Base-by-base conservation (phyloP, 1,140 invertebrate genomes). In the Nasonia longicornis region DNA sequence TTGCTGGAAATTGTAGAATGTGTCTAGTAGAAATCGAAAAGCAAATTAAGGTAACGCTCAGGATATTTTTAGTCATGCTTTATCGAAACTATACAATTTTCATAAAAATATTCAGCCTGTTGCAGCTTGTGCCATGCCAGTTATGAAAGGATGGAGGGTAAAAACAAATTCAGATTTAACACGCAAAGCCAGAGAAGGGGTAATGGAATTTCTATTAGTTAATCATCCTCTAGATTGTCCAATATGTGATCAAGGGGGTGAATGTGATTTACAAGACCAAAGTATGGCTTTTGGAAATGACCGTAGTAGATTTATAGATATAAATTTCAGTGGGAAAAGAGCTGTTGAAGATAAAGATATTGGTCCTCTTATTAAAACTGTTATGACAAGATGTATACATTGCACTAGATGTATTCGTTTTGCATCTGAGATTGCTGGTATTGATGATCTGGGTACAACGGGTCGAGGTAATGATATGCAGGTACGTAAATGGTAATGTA, bases 331-430 rank as follows among this genome's bases (percentile, higher is more conserved):
- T 84, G 98, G 98, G 48, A 99, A 99, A 92, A 95, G 98, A 86
- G 98, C 98, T 86, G 98, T 99, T 1, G 98, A 99, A 91, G 98
- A 99, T 89, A 99, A 99, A 91, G 97, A 99, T 92, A 95, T 99
- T 85, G 99, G 99, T 3, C 99, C 99, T 20, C 90, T 99, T 48
- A 95, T 99, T 2, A 99, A 99, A 90, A 99, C 98, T 1, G 96
- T 98, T n/a, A 99, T 99, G 99, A 99, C 98, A 0, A 93, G 99
- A 76, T 99, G 99, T 90, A 99, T 99, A 89, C 99, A 99, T 89
- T 99, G 99, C 89, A 99, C 99, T 0, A 93, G 99, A 26, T 99
- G 99, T 89, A 97, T 99, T 85, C 94, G 99, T 81, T 98, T 98
- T 91, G 97, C 96, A 3, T 98, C 97, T 66, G 98, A 99, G 93